Evolutionary conservation across 2,113 vertebrate genomes (phyloP).

Genomic region (Bos javanicus): DNA sequence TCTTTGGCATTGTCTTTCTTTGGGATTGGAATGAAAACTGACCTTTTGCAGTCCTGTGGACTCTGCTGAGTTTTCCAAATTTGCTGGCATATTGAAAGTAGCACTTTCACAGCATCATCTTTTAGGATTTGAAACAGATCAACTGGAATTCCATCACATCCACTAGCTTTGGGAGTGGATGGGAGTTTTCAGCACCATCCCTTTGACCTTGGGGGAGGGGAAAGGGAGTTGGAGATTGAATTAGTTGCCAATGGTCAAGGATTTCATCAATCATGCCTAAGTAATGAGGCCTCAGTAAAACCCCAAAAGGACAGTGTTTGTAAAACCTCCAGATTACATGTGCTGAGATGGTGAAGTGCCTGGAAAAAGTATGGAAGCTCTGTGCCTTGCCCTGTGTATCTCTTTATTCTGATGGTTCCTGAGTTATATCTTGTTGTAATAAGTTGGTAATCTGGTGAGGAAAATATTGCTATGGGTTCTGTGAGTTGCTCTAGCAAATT

Average conservation of each 20-base stretch:
- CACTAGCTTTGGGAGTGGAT: neutral
- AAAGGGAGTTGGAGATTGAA: neutral
- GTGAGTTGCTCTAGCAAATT: neutral
- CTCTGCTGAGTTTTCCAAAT: neutral
- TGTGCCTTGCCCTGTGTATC: no score
- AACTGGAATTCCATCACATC: neutral
- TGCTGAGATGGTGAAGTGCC: no score
- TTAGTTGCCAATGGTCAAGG: neutral
- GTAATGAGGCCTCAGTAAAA: neutral
- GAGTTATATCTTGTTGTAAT: neutral
- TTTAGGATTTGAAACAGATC: neutral
- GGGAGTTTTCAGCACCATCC: neutral
- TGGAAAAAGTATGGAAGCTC: neutral
- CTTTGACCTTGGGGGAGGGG: neutral
- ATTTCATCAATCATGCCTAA: neutral
- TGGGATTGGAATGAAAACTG: neutral
- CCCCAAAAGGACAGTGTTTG: neutral
- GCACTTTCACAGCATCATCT: neutral
- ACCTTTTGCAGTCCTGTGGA: neutral
- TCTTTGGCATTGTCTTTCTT: neutral
- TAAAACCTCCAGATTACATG: neutral
- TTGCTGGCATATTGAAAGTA: neutral
- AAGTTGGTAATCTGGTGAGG: no score
- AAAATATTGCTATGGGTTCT: neutral
- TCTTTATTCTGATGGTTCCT: neutral